A percentile compares a stretch with the other conserved stretches of the same genome.
phyloP scores from a whole-genome alignment of 2,888 invertebrate species.

The Hyposoter didymator region DNA sequence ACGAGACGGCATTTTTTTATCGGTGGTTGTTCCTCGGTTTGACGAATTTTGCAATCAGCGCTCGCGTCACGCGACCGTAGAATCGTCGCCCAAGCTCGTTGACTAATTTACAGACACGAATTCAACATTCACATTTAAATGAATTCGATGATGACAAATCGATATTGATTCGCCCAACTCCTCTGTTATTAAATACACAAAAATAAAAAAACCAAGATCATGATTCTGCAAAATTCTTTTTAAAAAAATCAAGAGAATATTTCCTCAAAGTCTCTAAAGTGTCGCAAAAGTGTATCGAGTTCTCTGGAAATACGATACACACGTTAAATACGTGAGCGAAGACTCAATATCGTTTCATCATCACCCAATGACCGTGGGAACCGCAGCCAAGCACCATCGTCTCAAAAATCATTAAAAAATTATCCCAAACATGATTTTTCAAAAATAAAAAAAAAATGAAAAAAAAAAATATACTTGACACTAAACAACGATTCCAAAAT shows the following conservation, averaged over 20 bases:
- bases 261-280: constrained; percentile 1
- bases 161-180: constrained; percentile 53
- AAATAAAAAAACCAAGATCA: neutral
- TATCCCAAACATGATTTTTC: neutral
- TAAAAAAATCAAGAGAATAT: neutral
- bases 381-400: constrained; percentile 56
- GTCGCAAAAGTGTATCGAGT: constrained; percentile 1
- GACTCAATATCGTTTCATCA: constrained; percentile 68
- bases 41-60: constrained; percentile 25
- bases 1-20: constrained; percentile 30
- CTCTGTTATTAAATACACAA: constrained; percentile 6
- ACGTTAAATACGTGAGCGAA: constrained; percentile 28
- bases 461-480: neutral
- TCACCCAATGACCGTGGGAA: constrained; percentile 62
- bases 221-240: neutral
- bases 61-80: neutral
- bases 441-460: neutral
- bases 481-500: neutral
- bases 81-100: constrained; percentile 67
- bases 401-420: constrained; percentile 15
- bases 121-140: constrained; percentile 58
- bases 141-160: constrained; percentile 51
- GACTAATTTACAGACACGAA: constrained; percentile 66
- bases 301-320: constrained; percentile 41
- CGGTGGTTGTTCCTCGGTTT: constrained; percentile 18